Evolutionary conservation across 2,113 vertebrate species (phyloP).

Genomic region (Isichthys henryi): DNA sequence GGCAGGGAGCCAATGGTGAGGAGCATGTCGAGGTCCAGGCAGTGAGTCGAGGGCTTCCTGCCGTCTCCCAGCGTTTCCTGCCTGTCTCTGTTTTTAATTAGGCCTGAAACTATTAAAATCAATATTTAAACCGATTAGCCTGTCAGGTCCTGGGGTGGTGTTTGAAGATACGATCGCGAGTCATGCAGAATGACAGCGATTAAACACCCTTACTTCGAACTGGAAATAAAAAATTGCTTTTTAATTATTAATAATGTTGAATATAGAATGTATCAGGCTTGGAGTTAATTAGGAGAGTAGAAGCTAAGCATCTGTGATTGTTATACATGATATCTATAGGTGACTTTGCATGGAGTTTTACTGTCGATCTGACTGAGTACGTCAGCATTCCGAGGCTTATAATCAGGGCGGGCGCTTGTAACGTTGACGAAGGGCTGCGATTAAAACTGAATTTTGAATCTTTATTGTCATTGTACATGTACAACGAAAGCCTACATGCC

Average conservation of each 20-base stretch:
- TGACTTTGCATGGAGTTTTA: background rate
- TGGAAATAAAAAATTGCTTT: background rate
- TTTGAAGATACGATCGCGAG: constrained; percentile 5
- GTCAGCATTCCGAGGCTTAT: background rate
- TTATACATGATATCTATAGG: background rate
- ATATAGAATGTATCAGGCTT: constrained; percentile 1
- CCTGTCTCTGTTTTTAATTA: constrained; percentile 5
- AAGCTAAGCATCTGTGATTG: background rate
- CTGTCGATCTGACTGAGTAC: background rate
- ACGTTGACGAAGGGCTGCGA: background rate
- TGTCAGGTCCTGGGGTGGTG: constrained; percentile 1
- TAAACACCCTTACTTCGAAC: background rate
- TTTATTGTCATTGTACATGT: background rate
- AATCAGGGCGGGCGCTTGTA: background rate
- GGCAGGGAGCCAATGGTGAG: background rate
- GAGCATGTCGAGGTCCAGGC: background rate
- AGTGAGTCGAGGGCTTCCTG: background rate
- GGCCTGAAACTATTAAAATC: constrained; percentile 10
- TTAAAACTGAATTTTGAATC: background rate
- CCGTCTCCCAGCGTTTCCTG: background rate
- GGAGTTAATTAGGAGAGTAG: background rate
- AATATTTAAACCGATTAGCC: constrained; percentile 17
- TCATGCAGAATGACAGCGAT: background rate
- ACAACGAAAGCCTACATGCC: background rate
- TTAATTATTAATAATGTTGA: constrained; percentile 16